Percentiles rank a stretch among this genome's conserved stretches.
Evolutionary conservation across 2,113 vertebrate genomes (phyloP).

Genomic region (Phainopepla nitens): DNA sequence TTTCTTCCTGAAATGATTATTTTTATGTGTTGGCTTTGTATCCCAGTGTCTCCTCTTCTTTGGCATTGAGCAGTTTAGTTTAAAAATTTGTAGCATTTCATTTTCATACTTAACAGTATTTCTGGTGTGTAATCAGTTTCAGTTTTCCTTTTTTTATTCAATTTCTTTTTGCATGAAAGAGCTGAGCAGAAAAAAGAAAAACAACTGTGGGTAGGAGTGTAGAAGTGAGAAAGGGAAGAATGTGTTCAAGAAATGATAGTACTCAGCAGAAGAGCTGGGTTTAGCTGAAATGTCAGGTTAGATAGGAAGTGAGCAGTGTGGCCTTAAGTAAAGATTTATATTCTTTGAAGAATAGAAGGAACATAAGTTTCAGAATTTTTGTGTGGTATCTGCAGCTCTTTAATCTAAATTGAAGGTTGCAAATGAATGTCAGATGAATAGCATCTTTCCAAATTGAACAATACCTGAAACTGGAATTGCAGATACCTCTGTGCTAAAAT

Average conservation of each 20-base stretch:
- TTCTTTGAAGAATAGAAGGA: background rate
- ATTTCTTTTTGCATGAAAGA: background rate
- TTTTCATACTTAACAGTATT: background rate
- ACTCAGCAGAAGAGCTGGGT: background rate
- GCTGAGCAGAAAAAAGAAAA: background rate
- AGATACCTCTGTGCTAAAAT: background rate
- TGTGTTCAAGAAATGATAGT: background rate
- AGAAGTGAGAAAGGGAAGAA: conserved; percentile 2
- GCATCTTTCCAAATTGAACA: background rate
- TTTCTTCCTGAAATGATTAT: background rate
- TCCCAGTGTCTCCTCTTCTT: background rate
- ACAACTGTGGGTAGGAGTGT: background rate
- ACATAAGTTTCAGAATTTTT: background rate
- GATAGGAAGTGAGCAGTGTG: background rate
- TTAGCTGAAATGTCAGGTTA: conserved; percentile 21
- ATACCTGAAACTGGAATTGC: background rate
- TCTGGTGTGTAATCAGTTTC: background rate
- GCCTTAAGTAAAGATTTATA: background rate
- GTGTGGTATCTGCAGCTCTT: background rate
- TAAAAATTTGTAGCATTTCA: conserved; percentile 1
- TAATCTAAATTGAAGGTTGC: background rate
- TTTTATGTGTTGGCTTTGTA: background rate
- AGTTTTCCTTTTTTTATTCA: background rate
- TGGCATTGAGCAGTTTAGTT: background rate
- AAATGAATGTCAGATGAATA: background rate